These are phyloP conservation scores for Hemibagrus guttatus DNA, from an alignment of 2,797 vertebrate species.

Conservation along the genomic window DNA sequence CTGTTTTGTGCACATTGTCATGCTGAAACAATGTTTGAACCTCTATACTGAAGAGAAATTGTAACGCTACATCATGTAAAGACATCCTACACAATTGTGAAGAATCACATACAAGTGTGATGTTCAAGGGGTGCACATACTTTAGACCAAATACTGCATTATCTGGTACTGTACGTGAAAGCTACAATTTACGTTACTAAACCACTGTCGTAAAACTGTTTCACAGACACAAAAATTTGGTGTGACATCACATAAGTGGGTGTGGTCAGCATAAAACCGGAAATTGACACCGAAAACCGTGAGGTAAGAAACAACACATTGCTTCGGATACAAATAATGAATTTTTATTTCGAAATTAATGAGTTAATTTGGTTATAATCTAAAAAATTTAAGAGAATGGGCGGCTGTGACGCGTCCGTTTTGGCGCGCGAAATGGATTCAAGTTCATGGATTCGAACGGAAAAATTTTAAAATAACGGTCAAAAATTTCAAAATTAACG, in stretches of 20 bases:
- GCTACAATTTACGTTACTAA: neutral
- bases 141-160: neutral
- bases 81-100: neutral
- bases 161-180: neutral
- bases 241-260: neutral
- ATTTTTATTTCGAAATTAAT: neutral
- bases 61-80: neutral
- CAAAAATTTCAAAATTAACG: neutral
- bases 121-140: neutral
- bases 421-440: neutral
- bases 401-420: neutral
- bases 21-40: neutral
- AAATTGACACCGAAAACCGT: neutral
- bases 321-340: neutral
- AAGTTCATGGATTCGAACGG: neutral
- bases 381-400: neutral
- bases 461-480: constrained; percentile 10
- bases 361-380: neutral
- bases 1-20: neutral
- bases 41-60: neutral
- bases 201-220: neutral
- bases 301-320: neutral
- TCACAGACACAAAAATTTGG: no score
- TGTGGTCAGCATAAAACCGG: neutral
- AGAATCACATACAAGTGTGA: neutral